Percentiles rank a stretch among this genome's conserved stretches.
Evolutionary conservation across 2,797 vertebrate species (phyloP).

Genomic region (Simalia tracyae): DNA sequence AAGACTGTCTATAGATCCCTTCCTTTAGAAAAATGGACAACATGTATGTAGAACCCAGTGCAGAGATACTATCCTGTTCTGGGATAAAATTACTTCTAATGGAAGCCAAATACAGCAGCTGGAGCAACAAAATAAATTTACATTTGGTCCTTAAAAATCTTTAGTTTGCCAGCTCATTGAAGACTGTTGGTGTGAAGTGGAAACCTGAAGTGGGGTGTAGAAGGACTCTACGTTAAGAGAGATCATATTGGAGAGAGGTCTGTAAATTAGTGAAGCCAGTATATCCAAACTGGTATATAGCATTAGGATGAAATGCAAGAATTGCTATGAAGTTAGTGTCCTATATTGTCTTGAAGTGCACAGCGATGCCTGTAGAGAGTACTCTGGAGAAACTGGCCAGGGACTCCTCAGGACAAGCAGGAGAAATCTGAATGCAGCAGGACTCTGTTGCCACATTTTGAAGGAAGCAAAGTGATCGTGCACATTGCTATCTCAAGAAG

Average conservation of each 20-base stretch:
- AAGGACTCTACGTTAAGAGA: neutral
- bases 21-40: neutral
- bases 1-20: neutral
- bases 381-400: neutral
- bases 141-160: neutral
- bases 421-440: neutral
- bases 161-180: neutral
- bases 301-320: neutral
- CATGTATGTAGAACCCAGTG: neutral
- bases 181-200: neutral
- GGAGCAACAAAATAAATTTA: neutral
- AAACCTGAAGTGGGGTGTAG: neutral
- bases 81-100: neutral
- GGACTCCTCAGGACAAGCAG: neutral
- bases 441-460: neutral
- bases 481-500: neutral
- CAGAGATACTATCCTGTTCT: neutral
- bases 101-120: neutral
- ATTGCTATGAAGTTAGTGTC: neutral
- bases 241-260: neutral
- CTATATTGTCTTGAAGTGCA: neutral
- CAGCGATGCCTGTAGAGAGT: neutral
- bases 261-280: neutral
- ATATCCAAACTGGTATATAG: neutral
- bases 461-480: too few species aligned